A percentile compares a stretch with the other conserved stretches of the same genome.
phyloP scores from a whole-genome alignment of 2,797 vertebrate genomes.

The Psittacula derbiana region DNA sequence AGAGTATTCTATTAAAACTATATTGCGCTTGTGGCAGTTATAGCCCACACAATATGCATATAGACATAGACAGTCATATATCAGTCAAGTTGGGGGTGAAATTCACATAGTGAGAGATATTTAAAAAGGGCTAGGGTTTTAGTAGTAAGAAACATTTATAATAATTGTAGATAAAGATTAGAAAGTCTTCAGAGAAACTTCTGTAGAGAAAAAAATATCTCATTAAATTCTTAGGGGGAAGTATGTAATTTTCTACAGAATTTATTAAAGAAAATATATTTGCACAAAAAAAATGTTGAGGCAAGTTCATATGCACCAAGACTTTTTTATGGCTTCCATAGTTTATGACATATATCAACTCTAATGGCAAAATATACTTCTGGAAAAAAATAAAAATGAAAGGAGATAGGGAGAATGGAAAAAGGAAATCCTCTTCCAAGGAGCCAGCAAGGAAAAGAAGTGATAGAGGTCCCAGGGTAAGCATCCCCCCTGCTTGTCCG shows the following conservation, averaged over 20 bases:
- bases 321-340: neutral
- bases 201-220: neutral
- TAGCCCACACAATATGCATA: neutral
- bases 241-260: neutral
- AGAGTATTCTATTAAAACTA: neutral
- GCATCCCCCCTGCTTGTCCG: fast-evolving
- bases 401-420: neutral
- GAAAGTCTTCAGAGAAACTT: neutral
- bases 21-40: neutral
- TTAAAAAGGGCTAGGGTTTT: neutral
- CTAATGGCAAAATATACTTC: neutral
- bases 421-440: neutral
- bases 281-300: neutral
- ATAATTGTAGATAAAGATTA: neutral
- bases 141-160: neutral
- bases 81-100: neutral
- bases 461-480: neutral
- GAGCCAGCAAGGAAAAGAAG: neutral
- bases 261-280: neutral
- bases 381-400: neutral
- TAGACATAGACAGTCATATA: neutral
- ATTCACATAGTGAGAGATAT: neutral
- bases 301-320: neutral
- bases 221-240: neutral
- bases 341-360: neutral